These are phyloP conservation scores for Camelus bactrianus DNA, from an alignment of 2,113 vertebrate species.

Conservation along the genomic window DNA sequence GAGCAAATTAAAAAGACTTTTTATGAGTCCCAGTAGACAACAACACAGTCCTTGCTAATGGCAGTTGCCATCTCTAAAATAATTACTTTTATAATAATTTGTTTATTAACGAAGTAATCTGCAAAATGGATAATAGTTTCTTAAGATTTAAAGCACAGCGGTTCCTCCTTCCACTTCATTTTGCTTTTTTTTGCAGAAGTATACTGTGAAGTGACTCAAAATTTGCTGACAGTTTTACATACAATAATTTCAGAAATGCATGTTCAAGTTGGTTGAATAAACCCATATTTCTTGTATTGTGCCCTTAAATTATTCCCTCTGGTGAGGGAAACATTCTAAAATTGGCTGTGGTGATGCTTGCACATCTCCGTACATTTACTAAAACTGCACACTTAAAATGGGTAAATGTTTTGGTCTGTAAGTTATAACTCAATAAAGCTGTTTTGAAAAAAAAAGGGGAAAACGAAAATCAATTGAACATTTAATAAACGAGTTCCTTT, in stretches of 20 bases:
- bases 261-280: slow-evolving; percentile 52
- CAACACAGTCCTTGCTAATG: slow-evolving; percentile 60
- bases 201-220: slow-evolving; percentile 59
- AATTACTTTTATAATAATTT: slow-evolving; percentile 78
- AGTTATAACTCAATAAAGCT: slow-evolving; percentile 42
- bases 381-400: slow-evolving; percentile 52
- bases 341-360: neutral
- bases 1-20: slow-evolving; percentile 77
- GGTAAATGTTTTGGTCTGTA: slow-evolving; percentile 47
- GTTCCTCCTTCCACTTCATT: slow-evolving; percentile 42
- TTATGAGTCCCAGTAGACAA: slow-evolving; percentile 73
- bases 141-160: slow-evolving; percentile 57
- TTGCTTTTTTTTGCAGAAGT: slow-evolving; percentile 52
- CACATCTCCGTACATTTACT: slow-evolving; percentile 50
- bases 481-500: neutral
- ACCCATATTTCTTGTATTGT: slow-evolving; percentile 14
- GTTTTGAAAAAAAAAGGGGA: neutral
- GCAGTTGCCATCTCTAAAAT: slow-evolving; percentile 73
- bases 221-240: slow-evolving; percentile 60
- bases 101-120: slow-evolving; percentile 77
- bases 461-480: slow-evolving; percentile 2
- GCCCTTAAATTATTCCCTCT: slow-evolving; percentile 68
- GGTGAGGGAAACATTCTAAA: slow-evolving; percentile 61
- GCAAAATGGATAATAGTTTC: slow-evolving; percentile 75
- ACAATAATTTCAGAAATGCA: slow-evolving; percentile 63